These are phyloP conservation scores for Plectrocnemia conspersa DNA, from an alignment of 1,140 invertebrate species.

Conservation along the genomic window DNA sequence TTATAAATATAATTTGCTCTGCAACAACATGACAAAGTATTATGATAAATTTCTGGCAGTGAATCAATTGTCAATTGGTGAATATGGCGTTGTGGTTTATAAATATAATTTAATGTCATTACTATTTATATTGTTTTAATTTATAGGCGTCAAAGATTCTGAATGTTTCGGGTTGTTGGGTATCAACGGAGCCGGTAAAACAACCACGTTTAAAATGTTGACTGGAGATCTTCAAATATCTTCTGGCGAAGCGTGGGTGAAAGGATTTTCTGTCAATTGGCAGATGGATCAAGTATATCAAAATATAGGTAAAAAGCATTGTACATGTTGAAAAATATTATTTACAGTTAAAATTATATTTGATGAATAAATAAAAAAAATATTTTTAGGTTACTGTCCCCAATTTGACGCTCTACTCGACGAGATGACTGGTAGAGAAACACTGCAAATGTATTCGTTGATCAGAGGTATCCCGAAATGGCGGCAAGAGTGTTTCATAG, in stretches of 20 bases:
- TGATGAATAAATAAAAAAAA: not conserved
- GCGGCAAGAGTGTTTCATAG: constrained; percentile 31
- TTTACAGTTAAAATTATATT: not conserved
- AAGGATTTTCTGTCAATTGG: constrained; percentile 51
- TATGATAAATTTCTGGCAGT: constrained; percentile 68
- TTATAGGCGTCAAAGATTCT: constrained; percentile 41
- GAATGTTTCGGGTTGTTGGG: constrained; percentile 90
- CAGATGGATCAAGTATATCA: constrained; percentile 56
- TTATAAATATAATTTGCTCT: constrained; percentile 43
- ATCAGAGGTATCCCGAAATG: constrained; percentile 58
- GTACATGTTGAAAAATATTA: not conserved
- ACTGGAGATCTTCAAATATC: constrained; percentile 72
- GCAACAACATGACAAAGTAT: constrained; percentile 61
- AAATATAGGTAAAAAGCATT: constrained; percentile 50
- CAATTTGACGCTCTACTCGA: constrained; percentile 72
- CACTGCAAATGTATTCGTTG: constrained; percentile 61
- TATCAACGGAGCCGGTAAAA: constrained; percentile 80
- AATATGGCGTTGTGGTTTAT: constrained; percentile 17
- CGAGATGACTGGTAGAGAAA: constrained; percentile 70
- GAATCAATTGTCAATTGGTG: constrained; percentile 64
- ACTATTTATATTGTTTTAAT: constrained; percentile 1
- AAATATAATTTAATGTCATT: constrained; percentile 9
- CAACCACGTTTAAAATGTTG: constrained; percentile 84
- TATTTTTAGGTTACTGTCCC: constrained; percentile 62
- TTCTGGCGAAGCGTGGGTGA: constrained; percentile 51